Conservation (phyloP, 1,140 invertebrate genomes). For the Brachionus calyciflorus region DNA sequence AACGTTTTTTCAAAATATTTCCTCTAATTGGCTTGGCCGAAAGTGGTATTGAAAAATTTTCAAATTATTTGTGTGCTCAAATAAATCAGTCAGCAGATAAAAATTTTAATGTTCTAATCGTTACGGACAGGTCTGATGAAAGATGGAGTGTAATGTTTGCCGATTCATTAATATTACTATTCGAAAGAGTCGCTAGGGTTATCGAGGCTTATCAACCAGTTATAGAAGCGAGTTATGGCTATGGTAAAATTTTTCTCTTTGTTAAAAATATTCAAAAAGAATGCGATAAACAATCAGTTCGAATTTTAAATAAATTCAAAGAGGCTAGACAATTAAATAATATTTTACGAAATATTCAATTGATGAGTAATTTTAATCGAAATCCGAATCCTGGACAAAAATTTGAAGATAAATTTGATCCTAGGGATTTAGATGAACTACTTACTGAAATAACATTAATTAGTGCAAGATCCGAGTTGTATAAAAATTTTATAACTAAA, state of each 20-base stretch:
- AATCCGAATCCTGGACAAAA: conserved; percentile 59
- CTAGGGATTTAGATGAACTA: conserved; percentile 80
- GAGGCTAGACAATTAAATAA: conserved; percentile 70
- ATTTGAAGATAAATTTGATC: conserved; percentile 65
- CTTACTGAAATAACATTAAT: conserved; percentile 86
- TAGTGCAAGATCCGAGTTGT: conserved; percentile 83
- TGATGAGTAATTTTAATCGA: conserved; percentile 60
- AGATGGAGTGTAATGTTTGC: conserved; percentile 54
- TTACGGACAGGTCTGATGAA: conserved; percentile 51
- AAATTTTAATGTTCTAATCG: conserved; percentile 65
- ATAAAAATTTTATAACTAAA: conserved; percentile 79
- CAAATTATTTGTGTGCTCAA: conserved; percentile 76
- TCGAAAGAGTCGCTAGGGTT: conserved; percentile 80
- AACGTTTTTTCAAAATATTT: conserved; percentile 96
- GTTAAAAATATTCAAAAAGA: conserved; percentile 76
- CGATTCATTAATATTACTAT: conserved; percentile 64
- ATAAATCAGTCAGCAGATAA: conserved; percentile 69
- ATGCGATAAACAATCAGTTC: conserved; percentile 72
- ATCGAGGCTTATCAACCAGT: conserved; percentile 87
- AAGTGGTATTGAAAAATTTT: conserved; percentile 84
- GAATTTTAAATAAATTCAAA: conserved; percentile 74
- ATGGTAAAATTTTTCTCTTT: conserved; percentile 71
- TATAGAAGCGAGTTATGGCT: conserved; percentile 88
- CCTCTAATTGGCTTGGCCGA: conserved; percentile 86
- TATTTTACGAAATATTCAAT: conserved; percentile 66